These are phyloP conservation scores for Acanthoscelides obtectus DNA, from an alignment of 2,888 invertebrate genomes.

Conservation along the genomic window DNA sequence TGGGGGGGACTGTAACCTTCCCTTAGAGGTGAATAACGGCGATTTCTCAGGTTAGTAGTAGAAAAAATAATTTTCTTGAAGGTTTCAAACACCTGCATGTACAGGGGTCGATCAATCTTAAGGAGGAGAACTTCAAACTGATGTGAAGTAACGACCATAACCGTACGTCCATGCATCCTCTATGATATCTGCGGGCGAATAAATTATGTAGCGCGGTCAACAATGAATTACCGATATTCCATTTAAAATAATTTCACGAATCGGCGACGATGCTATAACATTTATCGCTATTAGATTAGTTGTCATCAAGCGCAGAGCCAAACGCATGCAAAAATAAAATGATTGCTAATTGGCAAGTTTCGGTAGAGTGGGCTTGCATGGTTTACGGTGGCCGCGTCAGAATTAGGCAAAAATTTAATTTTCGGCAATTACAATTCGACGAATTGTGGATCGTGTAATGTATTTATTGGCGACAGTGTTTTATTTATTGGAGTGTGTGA, in stretches of 20 bases:
- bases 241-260: neutral
- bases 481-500: neutral
- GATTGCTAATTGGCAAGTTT: neutral
- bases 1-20: too few species aligned
- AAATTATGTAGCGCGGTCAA: neutral
- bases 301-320: neutral
- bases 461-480: neutral
- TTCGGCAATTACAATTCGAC: neutral
- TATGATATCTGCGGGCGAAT: neutral
- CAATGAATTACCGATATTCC: neutral
- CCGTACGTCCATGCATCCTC: neutral
- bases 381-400: neutral
- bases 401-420: neutral
- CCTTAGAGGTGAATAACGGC: too few species aligned
- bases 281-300: neutral
- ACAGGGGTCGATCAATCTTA: too few species aligned
- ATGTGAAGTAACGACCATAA: too few species aligned
- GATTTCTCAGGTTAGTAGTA: too few species aligned
- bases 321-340: neutral
- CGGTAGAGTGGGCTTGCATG: neutral
- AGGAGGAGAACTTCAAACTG: too few species aligned
- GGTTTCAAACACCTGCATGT: too few species aligned
- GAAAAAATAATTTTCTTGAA: too few species aligned
- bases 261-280: neutral
- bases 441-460: neutral